These are phyloP conservation scores for Chunga burmeisteri DNA, from an alignment of 2,113 vertebrate species.

Conservation along the genomic window DNA sequence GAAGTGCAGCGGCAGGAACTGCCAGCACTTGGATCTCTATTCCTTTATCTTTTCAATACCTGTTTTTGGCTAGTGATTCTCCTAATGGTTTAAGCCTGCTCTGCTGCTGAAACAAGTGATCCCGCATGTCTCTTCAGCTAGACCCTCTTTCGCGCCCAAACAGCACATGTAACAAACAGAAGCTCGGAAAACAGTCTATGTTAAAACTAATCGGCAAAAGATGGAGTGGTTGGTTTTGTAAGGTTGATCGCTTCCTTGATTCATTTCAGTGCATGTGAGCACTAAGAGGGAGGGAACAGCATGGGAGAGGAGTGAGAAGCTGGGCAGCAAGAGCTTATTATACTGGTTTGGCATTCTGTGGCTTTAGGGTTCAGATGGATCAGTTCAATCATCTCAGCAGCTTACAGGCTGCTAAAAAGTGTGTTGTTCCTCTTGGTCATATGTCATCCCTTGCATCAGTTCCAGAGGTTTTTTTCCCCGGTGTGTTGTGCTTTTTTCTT, in stretches of 20 bases:
- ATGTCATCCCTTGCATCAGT: background rate
- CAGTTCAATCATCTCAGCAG: background rate
- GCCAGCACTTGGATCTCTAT: background rate
- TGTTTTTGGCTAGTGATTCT: background rate
- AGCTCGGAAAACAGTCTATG: background rate
- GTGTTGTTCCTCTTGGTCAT: background rate
- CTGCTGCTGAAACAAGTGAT: background rate
- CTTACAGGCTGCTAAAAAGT: background rate
- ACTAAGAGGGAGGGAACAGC: background rate
- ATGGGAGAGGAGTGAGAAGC: background rate
- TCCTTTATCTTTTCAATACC: fast-evolving
- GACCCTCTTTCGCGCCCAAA: background rate
- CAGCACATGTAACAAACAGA: background rate
- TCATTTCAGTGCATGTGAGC: background rate
- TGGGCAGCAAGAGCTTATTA: background rate
- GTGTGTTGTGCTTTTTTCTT: background rate
- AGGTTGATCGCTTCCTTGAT: background rate
- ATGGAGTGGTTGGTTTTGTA: background rate
- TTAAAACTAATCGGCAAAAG: background rate
- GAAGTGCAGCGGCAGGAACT: background rate
- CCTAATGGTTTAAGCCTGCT: background rate
- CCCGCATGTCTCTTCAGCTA: background rate
- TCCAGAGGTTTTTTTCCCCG: background rate
- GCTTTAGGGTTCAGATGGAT: background rate
- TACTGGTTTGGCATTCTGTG: background rate